These are phyloP conservation scores for Ataeniobius toweri DNA, from an alignment of 2,797 vertebrate species.

Conservation along the genomic window DNA sequence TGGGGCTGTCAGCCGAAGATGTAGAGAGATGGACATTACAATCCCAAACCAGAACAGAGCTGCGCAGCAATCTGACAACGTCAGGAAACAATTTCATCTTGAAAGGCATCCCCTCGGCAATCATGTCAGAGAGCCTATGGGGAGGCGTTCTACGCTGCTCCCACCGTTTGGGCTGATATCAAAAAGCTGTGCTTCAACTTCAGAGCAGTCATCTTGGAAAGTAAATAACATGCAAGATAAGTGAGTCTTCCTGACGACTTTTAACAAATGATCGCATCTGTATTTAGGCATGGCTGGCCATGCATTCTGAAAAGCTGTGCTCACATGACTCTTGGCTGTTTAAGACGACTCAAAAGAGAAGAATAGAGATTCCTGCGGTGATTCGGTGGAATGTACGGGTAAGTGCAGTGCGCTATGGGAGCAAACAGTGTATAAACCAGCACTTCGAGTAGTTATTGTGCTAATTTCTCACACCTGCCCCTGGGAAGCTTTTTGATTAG, in stretches of 20 bases:
- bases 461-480: conserved; percentile 77
- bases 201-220: conserved; percentile 49
- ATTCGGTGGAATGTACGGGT: conserved; percentile 23
- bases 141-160: conserved; percentile 35
- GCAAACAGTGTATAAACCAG: conserved; percentile 54
- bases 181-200: conserved; percentile 50
- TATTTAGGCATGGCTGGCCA: conserved; percentile 13
- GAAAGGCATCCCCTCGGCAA: conserved; percentile 59
- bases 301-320: conserved; percentile 13
- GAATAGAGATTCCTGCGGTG: conserved; percentile 36
- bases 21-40: conserved; percentile 62
- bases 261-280: conserved; percentile 25
- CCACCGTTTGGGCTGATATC: conserved; percentile 35
- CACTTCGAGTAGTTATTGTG: conserved; percentile 68
- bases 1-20: conserved; percentile 64
- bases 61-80: conserved; percentile 71
- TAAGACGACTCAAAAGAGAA: conserved; percentile 44
- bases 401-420: conserved; percentile 37
- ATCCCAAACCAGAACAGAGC: conserved; percentile 62
- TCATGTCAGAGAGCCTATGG: conserved; percentile 39
- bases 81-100: conserved; percentile 74
- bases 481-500: conserved; percentile 71
- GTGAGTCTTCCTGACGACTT: conserved; percentile 31
- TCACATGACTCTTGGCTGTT: conserved; percentile 21
- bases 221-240: conserved; percentile 44